A percentile compares a stretch with the other conserved stretches of the same genome.
Evolutionary conservation across 2,113 vertebrate species (phyloP).

Genomic region (Sclerurus mexicanus): DNA sequence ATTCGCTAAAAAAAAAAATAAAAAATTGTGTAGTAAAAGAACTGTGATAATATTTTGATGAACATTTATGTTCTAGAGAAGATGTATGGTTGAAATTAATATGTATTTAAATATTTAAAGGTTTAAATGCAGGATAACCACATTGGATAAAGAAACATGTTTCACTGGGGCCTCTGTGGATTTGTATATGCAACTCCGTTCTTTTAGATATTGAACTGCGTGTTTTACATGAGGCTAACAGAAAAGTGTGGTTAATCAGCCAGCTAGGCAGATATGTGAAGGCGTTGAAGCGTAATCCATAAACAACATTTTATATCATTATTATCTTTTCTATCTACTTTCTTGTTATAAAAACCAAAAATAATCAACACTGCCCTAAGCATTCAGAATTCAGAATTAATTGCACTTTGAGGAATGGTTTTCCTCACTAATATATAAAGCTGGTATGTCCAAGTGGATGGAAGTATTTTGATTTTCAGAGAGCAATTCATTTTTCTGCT

Average conservation of each 20-base stretch:
- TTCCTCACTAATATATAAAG: background rate
- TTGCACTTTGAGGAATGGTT: background rate
- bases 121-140: background rate
- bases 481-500: background rate
- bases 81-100: conserved; percentile 2
- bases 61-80: background rate
- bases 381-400: background rate
- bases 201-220: background rate
- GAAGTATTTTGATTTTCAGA: background rate
- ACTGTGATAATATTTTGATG: background rate
- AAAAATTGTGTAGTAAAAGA: background rate
- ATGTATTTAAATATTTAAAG: conserved; percentile 42
- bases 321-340: background rate
- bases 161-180: background rate
- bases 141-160: background rate
- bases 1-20: background rate
- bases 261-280: background rate
- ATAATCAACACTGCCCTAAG: background rate
- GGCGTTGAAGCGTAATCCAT: background rate
- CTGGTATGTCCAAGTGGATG: background rate
- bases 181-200: background rate
- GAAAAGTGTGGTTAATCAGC: background rate
- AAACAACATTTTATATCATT: background rate
- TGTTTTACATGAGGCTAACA: background rate
- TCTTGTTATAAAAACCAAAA: background rate